Conservation (phyloP, 2,113 vertebrate genomes). For the Phrynocephalus versicolor region DNA sequence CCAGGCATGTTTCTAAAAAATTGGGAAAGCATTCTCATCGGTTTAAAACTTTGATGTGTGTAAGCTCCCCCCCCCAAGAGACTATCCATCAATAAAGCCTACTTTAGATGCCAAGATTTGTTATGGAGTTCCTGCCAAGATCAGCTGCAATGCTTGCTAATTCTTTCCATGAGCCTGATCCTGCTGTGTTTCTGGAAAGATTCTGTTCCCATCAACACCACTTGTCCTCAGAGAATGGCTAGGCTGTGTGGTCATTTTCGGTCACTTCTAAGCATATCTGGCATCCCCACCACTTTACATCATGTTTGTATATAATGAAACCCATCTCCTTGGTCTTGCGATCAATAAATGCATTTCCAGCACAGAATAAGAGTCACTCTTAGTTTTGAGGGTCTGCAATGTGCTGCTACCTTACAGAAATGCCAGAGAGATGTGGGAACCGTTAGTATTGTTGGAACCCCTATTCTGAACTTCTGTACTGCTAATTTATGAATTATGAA, state of each 20-base stretch:
- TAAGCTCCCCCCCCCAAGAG: conserved; percentile 24
- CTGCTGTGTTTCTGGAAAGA: not conserved
- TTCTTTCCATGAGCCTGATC: not conserved
- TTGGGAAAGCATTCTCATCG: conserved; percentile 31
- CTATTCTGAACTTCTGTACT: no score
- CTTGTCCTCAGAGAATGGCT: not conserved
- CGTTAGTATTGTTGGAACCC: no score
- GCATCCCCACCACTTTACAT: not conserved
- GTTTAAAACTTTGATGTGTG: not conserved
- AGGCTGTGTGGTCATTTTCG: not conserved
- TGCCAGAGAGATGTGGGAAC: no score
- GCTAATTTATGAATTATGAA: no score
- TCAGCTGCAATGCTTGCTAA: not conserved
- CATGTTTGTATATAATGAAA: not conserved
- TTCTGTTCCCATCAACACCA: conserved; percentile 10
- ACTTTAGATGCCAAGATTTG: not conserved
- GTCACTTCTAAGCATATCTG: not conserved
- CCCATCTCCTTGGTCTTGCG: not conserved
- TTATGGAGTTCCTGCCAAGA: not conserved
- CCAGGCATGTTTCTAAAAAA: not conserved
- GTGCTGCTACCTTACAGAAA: not conserved
- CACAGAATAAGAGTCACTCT: not conserved
- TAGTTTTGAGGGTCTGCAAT: not conserved
- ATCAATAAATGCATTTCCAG: not conserved
- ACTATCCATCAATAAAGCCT: conserved; percentile 26